phyloP scores from a whole-genome alignment of 2,113 vertebrate genomes.

The Microcebus lehilahytsara region DNA sequence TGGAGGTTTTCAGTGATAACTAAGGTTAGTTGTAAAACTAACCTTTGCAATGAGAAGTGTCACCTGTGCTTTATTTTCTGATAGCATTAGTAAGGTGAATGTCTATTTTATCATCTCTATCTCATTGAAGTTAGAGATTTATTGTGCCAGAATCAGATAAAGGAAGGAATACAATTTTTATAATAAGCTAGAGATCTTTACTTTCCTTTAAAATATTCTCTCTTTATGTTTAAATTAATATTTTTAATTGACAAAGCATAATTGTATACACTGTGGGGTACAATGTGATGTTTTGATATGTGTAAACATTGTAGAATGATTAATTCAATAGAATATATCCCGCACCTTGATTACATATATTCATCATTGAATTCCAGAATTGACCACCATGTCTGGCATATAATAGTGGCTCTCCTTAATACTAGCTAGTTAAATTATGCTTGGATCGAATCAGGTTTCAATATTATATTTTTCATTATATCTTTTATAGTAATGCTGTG shows the following conservation, averaged over 20 bases:
- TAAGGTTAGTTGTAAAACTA: background rate
- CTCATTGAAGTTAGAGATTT: background rate
- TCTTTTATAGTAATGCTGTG: background rate
- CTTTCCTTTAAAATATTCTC: background rate
- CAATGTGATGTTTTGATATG: background rate
- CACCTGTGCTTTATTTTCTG: background rate
- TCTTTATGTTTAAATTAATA: background rate
- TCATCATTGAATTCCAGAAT: constrained; percentile 18
- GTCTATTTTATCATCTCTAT: background rate
- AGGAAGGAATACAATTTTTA: background rate
- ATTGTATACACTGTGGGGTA: background rate
- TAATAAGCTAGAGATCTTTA: background rate
- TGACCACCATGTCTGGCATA: background rate
- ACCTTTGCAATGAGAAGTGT: background rate
- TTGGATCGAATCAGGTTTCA: background rate
- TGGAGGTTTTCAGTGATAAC: constrained; percentile 7
- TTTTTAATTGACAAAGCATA: background rate
- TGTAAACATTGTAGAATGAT: background rate
- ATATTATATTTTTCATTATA: background rate
- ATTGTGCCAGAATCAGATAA: background rate
- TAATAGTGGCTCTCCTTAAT: background rate
- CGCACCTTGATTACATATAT: background rate
- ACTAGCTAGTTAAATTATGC: background rate
- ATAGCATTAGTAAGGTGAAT: background rate
- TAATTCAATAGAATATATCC: background rate